phyloP scores from a whole-genome alignment of 2,113 vertebrate species.

The Todiramphus chloris region DNA sequence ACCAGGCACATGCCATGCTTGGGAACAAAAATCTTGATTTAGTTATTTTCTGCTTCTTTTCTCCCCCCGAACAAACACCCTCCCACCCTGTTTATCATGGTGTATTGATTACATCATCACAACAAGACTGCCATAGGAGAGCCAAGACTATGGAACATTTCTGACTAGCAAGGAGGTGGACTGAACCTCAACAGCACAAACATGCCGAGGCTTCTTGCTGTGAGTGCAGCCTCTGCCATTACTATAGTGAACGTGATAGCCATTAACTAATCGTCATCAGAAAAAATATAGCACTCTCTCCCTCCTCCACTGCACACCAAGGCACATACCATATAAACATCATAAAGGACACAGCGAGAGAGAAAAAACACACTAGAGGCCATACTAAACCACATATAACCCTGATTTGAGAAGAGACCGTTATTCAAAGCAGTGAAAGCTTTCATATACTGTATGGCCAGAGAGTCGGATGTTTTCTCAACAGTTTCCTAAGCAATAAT shows the following conservation, averaged over 20 bases:
- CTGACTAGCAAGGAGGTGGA: background rate
- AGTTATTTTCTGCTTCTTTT: background rate
- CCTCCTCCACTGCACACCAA: background rate
- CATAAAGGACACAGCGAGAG: constrained; percentile 3
- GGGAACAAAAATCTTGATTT: background rate
- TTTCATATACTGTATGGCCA: constrained; percentile 1
- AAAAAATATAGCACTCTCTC: background rate
- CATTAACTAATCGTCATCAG: constrained; percentile 46
- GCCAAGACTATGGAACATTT: background rate
- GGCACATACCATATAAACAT: constrained; percentile 3
- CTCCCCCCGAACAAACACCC: too few species aligned
- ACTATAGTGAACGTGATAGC: background rate
- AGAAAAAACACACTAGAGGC: constrained; percentile 46
- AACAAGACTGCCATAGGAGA: background rate
- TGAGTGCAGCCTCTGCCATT: background rate
- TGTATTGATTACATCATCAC: background rate
- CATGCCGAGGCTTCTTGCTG: background rate
- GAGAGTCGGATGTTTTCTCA: constrained; percentile 5
- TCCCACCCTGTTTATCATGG: background rate
- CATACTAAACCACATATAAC: constrained; percentile 8
- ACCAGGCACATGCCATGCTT: background rate
- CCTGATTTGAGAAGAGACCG: background rate
- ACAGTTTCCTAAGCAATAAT: constrained; percentile 51
- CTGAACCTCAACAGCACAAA: background rate
- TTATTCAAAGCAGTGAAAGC: constrained; percentile 51